Evolutionary conservation across 1,140 invertebrate species (phyloP).

Genomic region (Nylanderia fulva): DNA sequence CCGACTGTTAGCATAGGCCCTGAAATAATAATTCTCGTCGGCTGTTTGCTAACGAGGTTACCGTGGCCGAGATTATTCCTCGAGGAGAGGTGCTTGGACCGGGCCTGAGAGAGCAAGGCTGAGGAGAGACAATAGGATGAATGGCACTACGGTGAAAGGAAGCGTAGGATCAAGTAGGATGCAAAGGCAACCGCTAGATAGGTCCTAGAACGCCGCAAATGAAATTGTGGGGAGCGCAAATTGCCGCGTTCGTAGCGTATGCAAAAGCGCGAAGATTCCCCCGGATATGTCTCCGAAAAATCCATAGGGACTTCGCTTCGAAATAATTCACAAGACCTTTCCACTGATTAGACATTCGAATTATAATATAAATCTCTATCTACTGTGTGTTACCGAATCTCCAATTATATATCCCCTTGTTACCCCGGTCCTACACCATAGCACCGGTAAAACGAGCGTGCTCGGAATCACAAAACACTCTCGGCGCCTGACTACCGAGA

Average conservation of each 20-base stretch:
- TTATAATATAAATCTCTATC: background rate
- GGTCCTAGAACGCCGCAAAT: slow-evolving; percentile 17
- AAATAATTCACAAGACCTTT: background rate
- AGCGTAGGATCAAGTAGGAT: slow-evolving; percentile 45
- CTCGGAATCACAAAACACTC: background rate
- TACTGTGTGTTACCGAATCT: background rate
- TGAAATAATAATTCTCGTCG: slow-evolving; percentile 78
- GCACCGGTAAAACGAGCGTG: background rate
- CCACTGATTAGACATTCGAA: no score
- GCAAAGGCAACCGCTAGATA: slow-evolving; percentile 2
- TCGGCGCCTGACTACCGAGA: background rate
- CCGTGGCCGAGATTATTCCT: slow-evolving; percentile 68
- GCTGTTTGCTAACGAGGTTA: slow-evolving; percentile 78
- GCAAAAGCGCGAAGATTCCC: background rate
- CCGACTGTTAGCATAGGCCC: slow-evolving; percentile 66
- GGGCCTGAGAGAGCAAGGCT: background rate
- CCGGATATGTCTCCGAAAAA: background rate
- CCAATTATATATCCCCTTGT: background rate
- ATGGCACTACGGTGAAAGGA: slow-evolving; percentile 34
- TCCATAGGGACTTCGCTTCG: background rate
- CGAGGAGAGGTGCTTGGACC: slow-evolving; percentile 5
- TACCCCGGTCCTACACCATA: slow-evolving; percentile 26
- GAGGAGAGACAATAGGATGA: slow-evolving; percentile 49
- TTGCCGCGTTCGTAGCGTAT: background rate
- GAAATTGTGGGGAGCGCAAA: slow-evolving; percentile 13